Conservation (phyloP, 2,888 invertebrate genomes). For the Ypsolopha scabrella region DNA sequence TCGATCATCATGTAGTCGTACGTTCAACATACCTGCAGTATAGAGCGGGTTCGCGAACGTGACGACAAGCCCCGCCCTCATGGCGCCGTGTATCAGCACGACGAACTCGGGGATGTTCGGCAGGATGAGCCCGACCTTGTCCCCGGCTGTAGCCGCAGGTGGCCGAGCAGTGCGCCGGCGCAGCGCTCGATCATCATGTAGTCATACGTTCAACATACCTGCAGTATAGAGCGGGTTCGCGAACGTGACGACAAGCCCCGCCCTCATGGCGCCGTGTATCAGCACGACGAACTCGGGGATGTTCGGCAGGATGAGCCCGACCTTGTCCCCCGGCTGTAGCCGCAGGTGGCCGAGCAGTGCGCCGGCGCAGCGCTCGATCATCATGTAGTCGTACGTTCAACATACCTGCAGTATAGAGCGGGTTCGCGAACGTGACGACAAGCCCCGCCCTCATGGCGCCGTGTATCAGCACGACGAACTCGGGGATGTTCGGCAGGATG, state of each 20-base stretch:
- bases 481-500: conserved; percentile 78
- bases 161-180: conserved; percentile 67
- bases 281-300: conserved; percentile 76
- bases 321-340: conserved; percentile 70
- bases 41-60: too few species aligned
- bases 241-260: too few species aligned
- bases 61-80: too few species aligned
- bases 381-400: too few species aligned
- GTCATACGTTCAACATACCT: conserved; percentile 75
- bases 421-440: too few species aligned
- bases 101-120: conserved; percentile 80
- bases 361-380: conserved; percentile 69
- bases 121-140: conserved; percentile 74
- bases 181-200: conserved; percentile 72
- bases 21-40: too few species aligned
- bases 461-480: conserved; percentile 75
- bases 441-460: too few species aligned
- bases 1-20: conserved; percentile 70
- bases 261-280: too few species aligned
- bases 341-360: conserved; percentile 68
- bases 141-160: conserved; percentile 68
- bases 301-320: conserved; percentile 77
- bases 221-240: too few species aligned
- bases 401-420: too few species aligned
- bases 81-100: conserved; percentile 74